These are phyloP conservation scores for Bursaphelenchus mucronatus DNA, from an alignment of 1,140 invertebrate genomes.

Conservation along the genomic window DNA sequence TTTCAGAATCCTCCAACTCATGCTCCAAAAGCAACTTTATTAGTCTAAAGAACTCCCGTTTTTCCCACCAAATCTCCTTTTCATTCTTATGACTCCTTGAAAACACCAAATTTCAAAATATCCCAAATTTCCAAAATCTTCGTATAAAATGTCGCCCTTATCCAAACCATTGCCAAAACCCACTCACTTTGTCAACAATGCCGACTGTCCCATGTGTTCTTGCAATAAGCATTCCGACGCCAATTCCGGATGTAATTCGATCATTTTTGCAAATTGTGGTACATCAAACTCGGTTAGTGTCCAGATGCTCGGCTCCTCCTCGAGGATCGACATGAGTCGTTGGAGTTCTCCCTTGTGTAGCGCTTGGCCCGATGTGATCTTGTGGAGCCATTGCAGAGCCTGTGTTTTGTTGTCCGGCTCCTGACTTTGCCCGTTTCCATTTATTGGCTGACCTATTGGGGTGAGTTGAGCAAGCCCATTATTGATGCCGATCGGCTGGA, in stretches of 20 bases:
- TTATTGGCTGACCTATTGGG: slow-evolving; percentile 3
- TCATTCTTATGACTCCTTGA: too few species aligned
- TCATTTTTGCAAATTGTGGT: slow-evolving; percentile 23
- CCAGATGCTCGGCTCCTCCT: background rate
- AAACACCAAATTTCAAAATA: too few species aligned
- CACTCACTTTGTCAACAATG: background rate
- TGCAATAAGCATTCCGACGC: slow-evolving; percentile 33
- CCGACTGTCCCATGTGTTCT: background rate
- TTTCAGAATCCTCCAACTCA: too few species aligned
- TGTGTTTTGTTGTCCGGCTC: slow-evolving; percentile 24
- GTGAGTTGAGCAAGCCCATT: slow-evolving; percentile 8
- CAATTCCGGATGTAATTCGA: slow-evolving; percentile 31
- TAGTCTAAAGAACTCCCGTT: too few species aligned
- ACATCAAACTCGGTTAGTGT: background rate
- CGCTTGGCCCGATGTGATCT: slow-evolving; percentile 13
- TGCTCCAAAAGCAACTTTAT: too few species aligned
- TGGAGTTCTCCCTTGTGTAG: slow-evolving; percentile 7
- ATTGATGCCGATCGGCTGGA: background rate
- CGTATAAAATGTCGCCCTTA: too few species aligned
- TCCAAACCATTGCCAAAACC: too few species aligned
- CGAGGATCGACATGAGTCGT: slow-evolving; percentile 1
- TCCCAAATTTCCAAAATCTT: too few species aligned
- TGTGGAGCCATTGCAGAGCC: slow-evolving; percentile 10
- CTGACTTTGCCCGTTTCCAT: background rate
- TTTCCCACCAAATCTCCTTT: too few species aligned